Base-by-base conservation (phyloP, 2,113 vertebrate species). In the Xerus inauris region DNA sequence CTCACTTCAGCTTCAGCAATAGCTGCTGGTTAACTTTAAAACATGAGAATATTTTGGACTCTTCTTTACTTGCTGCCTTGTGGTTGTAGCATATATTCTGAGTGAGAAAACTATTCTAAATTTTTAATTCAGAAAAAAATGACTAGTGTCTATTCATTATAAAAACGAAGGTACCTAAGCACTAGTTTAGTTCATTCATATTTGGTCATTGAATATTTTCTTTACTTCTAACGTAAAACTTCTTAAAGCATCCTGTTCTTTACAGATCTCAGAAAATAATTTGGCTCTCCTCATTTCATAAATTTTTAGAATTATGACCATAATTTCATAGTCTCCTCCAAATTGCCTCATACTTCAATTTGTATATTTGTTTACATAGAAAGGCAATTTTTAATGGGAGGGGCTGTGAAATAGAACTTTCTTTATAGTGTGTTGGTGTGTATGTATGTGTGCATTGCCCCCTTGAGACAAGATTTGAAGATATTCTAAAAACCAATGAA, bases 1-100 rank as follows among this genome's bases (percentile, higher is more conserved):
- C 14, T 10, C 0, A 22, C 93, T 98, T 97, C 89, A 80, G 97
- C 96, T 96, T 89, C 38, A 73, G 97, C 76, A 28, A 1, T n/a
- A 38, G 87, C 90, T 97, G 89, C 30, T 81, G 0, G 10, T 97
- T 97, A 91, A 95, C 94, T 89, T 96, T 94, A 95, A 97, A 49
- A 84, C 12, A 0, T 1, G 83, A 81, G 94, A 54, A 59, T 83
- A 64, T 88, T 80, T 75, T 90, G 51, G 69, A 73, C 85, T 6
- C 57, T 42, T 73, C 30, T 73, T 81, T 26, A 49, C 49, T 95
- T 88, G 22, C 47, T 82, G 8, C 88, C 20, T 73, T 76, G 17
- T 64, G 71, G n/a, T 83, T 62, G 16, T 9, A 73, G 16, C 30
- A 3, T 24, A 30, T 72, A 20, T 86, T 88, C 35, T n/a, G 57